Evolutionary conservation across 2,888 invertebrate species (phyloP).

Genomic region (Mongoloraphidia duomilia): DNA sequence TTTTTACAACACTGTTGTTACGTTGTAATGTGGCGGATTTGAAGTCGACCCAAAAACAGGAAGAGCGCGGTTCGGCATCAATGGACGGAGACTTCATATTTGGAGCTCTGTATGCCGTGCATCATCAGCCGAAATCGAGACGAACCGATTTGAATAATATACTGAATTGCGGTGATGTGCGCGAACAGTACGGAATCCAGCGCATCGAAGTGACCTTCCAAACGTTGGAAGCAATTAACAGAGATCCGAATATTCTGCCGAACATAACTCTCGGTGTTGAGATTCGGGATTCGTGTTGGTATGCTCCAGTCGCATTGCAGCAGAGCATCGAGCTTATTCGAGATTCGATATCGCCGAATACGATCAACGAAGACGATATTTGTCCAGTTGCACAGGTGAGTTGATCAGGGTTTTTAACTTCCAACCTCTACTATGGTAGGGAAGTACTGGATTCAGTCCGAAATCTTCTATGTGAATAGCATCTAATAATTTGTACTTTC

Average conservation of each 20-base stretch:
- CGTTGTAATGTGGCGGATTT: too few species aligned
- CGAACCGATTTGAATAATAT: slow-evolving; percentile 21
- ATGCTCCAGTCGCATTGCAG: slow-evolving; percentile 62
- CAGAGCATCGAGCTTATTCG: slow-evolving; percentile 63
- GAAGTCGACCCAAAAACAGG: slow-evolving; percentile 14
- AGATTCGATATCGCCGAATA: slow-evolving; percentile 41
- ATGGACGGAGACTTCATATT: slow-evolving; percentile 41
- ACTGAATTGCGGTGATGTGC: slow-evolving; percentile 41
- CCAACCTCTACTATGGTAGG: background rate
- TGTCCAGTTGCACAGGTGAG: slow-evolving; percentile 5
- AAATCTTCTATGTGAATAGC: slow-evolving; percentile 1
- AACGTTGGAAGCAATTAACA: slow-evolving; percentile 50
- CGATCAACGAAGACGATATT: slow-evolving; percentile 11
- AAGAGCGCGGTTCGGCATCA: slow-evolving; percentile 31
- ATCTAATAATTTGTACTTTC: too few species aligned
- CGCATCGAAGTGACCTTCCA: slow-evolving; percentile 47
- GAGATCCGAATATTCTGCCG: slow-evolving; percentile 38
- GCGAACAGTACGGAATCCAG: slow-evolving; percentile 65
- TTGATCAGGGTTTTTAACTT: background rate
- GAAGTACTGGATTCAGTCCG: background rate
- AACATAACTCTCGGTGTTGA: slow-evolving; percentile 46
- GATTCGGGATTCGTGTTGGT: slow-evolving; percentile 71
- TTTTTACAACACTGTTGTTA: too few species aligned
- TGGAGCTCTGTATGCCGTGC: slow-evolving; percentile 40
- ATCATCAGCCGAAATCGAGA: slow-evolving; percentile 29